These are phyloP conservation scores for Amphibalanus amphitrite DNA, from an alignment of 1,140 invertebrate genomes.

Conservation along the genomic window DNA sequence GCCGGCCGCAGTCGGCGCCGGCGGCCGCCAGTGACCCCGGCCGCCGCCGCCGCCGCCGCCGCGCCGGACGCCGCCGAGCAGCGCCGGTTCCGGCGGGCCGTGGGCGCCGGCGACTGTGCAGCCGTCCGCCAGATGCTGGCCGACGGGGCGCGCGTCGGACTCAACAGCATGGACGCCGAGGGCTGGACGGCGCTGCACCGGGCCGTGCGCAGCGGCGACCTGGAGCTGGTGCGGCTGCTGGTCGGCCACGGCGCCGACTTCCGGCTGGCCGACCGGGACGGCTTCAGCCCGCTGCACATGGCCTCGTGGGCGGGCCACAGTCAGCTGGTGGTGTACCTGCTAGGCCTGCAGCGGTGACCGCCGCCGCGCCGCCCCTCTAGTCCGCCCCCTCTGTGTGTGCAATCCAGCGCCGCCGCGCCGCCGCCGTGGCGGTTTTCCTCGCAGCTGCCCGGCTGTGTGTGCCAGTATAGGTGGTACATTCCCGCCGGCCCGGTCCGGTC, in stretches of 20 bases:
- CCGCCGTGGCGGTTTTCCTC: background rate
- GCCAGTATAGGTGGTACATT: background rate
- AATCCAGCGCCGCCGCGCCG: background rate
- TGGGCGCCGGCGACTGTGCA: background rate
- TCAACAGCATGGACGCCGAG: constrained; percentile 29
- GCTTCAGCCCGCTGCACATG: constrained; percentile 34
- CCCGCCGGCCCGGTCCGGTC: too few species aligned
- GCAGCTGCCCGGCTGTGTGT: background rate
- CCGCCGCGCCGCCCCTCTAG: background rate
- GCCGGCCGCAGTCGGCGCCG: too few species aligned
- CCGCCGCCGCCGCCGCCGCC: too few species aligned
- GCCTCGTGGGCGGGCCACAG: constrained; percentile 30
- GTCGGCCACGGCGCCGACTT: constrained; percentile 33
- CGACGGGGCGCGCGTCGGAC: constrained; percentile 3
- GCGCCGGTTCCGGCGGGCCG: background rate
- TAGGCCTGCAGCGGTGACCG: background rate
- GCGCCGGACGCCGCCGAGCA: background rate
- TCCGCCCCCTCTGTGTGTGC: background rate
- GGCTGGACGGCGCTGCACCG: constrained; percentile 32
- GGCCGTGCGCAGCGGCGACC: constrained; percentile 28
- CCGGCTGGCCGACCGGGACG: constrained; percentile 31
- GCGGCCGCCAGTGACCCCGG: too few species aligned
- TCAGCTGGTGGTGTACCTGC: background rate
- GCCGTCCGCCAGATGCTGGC: background rate
- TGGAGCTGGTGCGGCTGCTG: constrained; percentile 32